A percentile compares a stretch with the other conserved stretches of the same genome.
These are phyloP conservation scores for Acrocephalus arundinaceus DNA, from an alignment of 2,113 vertebrate species.

Conservation along the genomic window DNA sequence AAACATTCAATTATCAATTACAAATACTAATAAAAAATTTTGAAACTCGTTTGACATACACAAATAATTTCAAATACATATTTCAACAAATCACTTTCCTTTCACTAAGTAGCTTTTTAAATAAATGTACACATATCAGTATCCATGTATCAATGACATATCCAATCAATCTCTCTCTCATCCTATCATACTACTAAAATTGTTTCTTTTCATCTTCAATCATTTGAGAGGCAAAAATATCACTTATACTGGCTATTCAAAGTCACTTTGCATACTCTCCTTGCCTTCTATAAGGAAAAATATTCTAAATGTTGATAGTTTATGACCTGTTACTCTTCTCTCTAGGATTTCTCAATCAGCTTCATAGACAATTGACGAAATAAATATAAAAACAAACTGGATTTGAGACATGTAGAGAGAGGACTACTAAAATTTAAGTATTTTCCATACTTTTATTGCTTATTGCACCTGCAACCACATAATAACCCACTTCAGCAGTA, in stretches of 20 bases:
- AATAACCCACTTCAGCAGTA: background rate
- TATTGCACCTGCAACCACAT: background rate
- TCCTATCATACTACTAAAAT: background rate
- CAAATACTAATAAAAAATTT: background rate
- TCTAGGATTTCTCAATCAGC: background rate
- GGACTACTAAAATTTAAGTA: background rate
- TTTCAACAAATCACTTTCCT: background rate
- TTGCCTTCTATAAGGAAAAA: background rate
- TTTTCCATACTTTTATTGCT: background rate
- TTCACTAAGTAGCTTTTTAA: background rate
- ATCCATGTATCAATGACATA: background rate
- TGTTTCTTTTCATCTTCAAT: background rate
- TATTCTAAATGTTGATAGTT: background rate
- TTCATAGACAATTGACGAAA: background rate
- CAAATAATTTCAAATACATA: background rate
- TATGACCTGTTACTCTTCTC: background rate
- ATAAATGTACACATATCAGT: background rate
- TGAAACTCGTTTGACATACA: background rate
- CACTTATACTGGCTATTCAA: background rate
- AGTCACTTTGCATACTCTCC: background rate
- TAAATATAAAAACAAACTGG: background rate
- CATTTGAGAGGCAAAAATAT: background rate
- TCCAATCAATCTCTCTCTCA: background rate
- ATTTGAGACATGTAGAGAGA: background rate
- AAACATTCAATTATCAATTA: background rate